phyloP scores from a whole-genome alignment of 35 echinoderm and acorn worm species.

The Lytechinus pictus region DNA sequence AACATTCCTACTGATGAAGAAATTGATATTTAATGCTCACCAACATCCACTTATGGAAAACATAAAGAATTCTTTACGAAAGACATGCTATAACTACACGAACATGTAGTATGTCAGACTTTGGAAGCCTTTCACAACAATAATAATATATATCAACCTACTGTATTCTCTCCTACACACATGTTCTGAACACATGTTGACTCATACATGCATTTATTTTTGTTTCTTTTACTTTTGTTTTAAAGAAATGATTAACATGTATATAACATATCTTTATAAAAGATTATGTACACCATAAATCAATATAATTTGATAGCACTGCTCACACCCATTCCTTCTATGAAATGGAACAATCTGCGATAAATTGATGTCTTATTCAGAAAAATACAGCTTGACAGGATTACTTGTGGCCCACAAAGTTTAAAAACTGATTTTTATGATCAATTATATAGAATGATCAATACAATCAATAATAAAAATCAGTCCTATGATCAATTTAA shows the following conservation, averaged over 20 bases:
- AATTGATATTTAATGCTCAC: neutral
- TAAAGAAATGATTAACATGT: constrained; percentile 5
- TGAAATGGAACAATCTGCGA: neutral
- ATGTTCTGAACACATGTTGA: neutral
- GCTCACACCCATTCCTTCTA: neutral
- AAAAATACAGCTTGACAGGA: no score
- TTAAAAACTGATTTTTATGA: no score
- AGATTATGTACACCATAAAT: neutral
- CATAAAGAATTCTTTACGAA: neutral
- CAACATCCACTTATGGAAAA: neutral
- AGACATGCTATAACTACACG: neutral
- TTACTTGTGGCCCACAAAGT: no score
- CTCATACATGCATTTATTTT: neutral
- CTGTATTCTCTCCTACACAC: neutral
- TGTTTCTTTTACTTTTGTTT: neutral
- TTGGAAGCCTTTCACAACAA: neutral
- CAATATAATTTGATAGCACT: neutral
- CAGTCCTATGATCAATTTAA: no score
- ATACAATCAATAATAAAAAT: no score
- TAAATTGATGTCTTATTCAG: neutral
- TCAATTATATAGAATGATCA: no score
- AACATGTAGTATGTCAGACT: neutral
- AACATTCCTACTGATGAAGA: neutral
- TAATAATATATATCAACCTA: neutral
- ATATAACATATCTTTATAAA: constrained; percentile 8